Base-by-base conservation (phyloP, 2,797 vertebrate genomes). In the Gobio occitaniae region DNA sequence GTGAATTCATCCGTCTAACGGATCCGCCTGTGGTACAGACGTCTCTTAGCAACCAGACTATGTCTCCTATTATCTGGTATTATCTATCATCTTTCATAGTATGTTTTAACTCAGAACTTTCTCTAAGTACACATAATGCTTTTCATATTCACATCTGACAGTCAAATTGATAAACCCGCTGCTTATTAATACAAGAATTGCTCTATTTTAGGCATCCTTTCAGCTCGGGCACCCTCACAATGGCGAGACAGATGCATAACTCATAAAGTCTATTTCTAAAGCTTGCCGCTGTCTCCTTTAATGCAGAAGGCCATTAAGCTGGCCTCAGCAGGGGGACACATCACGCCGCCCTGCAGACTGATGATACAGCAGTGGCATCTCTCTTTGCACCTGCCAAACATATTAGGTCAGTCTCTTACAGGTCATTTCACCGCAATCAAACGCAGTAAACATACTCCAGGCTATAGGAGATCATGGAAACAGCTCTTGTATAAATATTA, bases 191-290 rank as follows among this genome's bases (percentile, higher is more conserved):
- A 78, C 38, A 59, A 13, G 66, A 56, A 4, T 32, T 70, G 63
- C 54, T 86, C 85, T 87, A 88, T 88, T 86, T 88, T 38, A 81
- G 48, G 82, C 65, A 44, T 38, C 69, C 81, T 86, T 63, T 75
- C 52, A 86, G 83, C 68, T 61, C 38, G 76, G 56, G 78, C 78
- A 72, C 21, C 48, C 68, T 75, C 48, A 82, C 74, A 83, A 74
- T 76, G 29, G 41, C 48, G 56, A 56, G 80, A 85, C 81, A 48
- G 56, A 50, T 61, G 83, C 80, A 87, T 80, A 79, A 76, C 76
- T 81, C 78, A 71, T 86, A 77, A 84, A 70, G 78, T 80, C 71
- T 63, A 56, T 88, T 81, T 82, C 70, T 63, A 84, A 76, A 76
- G 76, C 70, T 56, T 17, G 78, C 54, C 75, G 44, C 70, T 65